Evolutionary conservation across 2,888 invertebrate species (phyloP).

Genomic region (Notodromas monacha): DNA sequence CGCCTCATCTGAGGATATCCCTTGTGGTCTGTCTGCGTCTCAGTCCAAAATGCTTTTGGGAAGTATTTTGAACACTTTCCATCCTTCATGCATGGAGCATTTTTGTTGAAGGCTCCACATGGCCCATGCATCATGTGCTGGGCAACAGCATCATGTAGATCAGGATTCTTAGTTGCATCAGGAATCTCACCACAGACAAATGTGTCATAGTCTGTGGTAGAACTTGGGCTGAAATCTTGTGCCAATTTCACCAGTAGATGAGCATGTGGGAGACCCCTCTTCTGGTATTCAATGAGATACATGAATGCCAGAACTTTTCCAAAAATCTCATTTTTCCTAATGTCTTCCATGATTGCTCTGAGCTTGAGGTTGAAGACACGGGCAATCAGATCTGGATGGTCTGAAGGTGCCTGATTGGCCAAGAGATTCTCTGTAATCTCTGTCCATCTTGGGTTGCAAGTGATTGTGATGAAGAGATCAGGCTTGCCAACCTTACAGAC

Average conservation of each 20-base stretch:
- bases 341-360: background rate
- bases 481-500: constrained; percentile 11
- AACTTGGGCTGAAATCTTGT: no score
- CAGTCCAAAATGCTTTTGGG: constrained; percentile 11
- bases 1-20: constrained; percentile 14
- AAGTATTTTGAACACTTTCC: constrained; percentile 11
- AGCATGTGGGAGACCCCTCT: constrained; percentile 12
- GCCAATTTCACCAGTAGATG: constrained; percentile 10
- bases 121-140: constrained; percentile 11
- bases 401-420: background rate
- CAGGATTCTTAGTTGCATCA: constrained; percentile 5
- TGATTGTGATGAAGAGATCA: constrained; percentile 10
- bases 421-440: constrained; percentile 10
- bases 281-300: constrained; percentile 13
- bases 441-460: constrained; percentile 11
- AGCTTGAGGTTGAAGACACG: constrained; percentile 9
- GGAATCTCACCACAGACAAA: constrained; percentile 11
- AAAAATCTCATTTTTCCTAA: constrained; percentile 9
- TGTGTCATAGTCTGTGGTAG: no score
- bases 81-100: constrained; percentile 10
- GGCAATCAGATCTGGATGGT: constrained; percentile 9
- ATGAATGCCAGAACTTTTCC: constrained; percentile 9
- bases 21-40: constrained; percentile 12
- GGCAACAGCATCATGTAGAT: constrained; percentile 10
- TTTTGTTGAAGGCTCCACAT: constrained; percentile 6